Conservation (phyloP, 2,113 vertebrate genomes). For the Tylochromis polylepis region DNA sequence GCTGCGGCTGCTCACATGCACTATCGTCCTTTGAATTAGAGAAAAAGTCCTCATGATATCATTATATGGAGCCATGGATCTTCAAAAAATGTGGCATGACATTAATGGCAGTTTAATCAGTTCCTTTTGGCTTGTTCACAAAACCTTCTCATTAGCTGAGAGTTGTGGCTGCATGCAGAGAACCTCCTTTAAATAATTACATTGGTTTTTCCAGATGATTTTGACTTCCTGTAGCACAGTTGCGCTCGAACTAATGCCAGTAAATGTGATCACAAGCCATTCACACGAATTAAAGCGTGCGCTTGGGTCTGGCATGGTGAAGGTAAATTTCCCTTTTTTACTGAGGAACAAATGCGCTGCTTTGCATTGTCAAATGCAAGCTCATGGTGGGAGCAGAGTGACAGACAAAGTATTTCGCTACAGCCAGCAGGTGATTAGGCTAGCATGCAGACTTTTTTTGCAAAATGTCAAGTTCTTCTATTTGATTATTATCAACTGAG, state of each 20-base stretch:
- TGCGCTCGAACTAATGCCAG: not conserved
- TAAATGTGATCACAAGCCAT: not conserved
- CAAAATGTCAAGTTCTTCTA: not conserved
- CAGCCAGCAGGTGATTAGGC: not conserved
- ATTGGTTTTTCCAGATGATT: constrained; percentile 28
- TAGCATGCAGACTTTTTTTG: not conserved
- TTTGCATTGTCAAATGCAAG: not conserved
- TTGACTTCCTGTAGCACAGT: not conserved
- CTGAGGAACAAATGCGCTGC: not conserved
- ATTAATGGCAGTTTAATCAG: constrained; percentile 2
- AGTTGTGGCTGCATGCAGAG: not conserved
- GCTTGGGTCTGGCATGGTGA: not conserved
- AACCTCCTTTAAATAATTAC: constrained; percentile 15
- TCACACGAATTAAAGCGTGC: not conserved
- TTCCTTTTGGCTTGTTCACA: not conserved
- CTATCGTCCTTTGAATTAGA: constrained; percentile 16
- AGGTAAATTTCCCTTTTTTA: not conserved
- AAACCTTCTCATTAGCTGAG: not conserved
- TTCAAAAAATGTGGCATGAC: not conserved
- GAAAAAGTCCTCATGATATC: constrained; percentile 4
- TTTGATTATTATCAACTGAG: not conserved
- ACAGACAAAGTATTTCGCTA: not conserved
- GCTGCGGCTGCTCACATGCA: not conserved
- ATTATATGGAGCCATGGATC: not conserved
- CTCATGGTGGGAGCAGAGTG: not conserved